Evolutionary conservation across 2,113 vertebrate species (phyloP), one percentile per base, ranked within the genome.

Genomic region (Forbesichthys papilliferus): DNA sequence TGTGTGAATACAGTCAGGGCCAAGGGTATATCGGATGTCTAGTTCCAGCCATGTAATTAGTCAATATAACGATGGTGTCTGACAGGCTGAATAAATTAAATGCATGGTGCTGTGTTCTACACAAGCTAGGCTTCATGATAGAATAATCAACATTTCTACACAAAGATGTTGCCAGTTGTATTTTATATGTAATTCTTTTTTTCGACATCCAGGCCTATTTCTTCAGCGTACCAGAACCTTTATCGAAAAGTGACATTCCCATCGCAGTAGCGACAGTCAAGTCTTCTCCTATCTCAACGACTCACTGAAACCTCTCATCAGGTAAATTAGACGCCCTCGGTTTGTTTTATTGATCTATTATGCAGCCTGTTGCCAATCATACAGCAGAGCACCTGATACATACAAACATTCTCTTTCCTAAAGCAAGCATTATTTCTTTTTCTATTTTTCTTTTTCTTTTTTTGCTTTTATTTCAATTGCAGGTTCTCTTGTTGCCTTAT

Each of bases 171-270:
- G 7, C 36, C 36, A 42, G 36, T 42, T 5, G 4, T 42, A 42
- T 42, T 42, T 42, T 42, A 16, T 36, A 18, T 12, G 27, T 9
- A 61, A 56, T 9, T 55, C n/a, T 42, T 64, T 57, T 66, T 67
- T 63, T 54, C 61, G 49, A 73, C 62, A 59, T 61, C 3, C 63
- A 99, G 97, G 89, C 88, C 0, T 97, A 96, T 87, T 99, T 99
- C 87, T 98, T 98, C 85, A 94, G 94, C 87, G 89, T 81, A 51
- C 91, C 93, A 65, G 91, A 94, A 13, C 11, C 20, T 1, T 2
- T 0, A 5, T 18, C 11, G 2, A 4, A 0, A 66, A 6, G 73
- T 71, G 81, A 86, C 1, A 52, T 0, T 27, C 1, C 73, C 75
- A n/a, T 73, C 64, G 42, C 46, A 36, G 11, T 14, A 13, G 1